These are phyloP conservation scores for Pollenia labialis DNA, from an alignment of 2,888 invertebrate species.

Conservation along the genomic window DNA sequence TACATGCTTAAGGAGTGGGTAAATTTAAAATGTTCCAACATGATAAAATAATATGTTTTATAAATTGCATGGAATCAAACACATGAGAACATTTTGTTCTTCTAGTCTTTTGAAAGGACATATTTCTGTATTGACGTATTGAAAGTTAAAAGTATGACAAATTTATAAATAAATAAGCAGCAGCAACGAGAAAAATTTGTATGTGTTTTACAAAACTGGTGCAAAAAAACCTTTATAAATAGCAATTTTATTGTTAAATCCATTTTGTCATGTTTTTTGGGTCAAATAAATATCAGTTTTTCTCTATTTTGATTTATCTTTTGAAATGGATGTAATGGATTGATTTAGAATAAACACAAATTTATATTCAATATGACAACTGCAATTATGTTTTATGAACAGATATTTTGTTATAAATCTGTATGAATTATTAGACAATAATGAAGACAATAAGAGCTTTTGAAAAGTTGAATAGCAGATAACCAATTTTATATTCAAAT, in stretches of 20 bases:
- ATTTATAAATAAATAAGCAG: conserved; percentile 34
- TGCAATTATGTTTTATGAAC: conserved; percentile 27
- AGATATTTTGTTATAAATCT: conserved; percentile 1
- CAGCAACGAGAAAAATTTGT: conserved; percentile 2
- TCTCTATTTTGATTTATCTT: conserved; percentile 5
- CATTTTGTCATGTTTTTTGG: conserved; percentile 29
- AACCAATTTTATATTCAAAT: too few relatives aligned
- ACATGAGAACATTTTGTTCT: background rate
- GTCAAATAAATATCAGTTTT: conserved; percentile 40
- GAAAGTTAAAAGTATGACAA: conserved; percentile 50
- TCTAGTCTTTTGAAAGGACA: conserved; percentile 1
- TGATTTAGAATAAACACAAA: conserved; percentile 17
- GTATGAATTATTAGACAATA: background rate
- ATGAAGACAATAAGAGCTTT: background rate
- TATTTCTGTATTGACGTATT: conserved; percentile 4
- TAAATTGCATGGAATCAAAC: background rate
- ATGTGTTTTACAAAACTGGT: background rate
- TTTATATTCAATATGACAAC: background rate
- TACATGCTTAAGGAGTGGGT: conserved; percentile 18
- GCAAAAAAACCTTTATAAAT: conserved; percentile 20
- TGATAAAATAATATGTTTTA: background rate
- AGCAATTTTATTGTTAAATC: conserved; percentile 39
- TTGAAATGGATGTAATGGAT: conserved; percentile 38
- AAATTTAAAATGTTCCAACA: conserved; percentile 20
- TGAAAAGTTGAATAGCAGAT: background rate